Base-by-base conservation (phyloP, 2,113 vertebrate genomes). In the Lonchura striata region DNA sequence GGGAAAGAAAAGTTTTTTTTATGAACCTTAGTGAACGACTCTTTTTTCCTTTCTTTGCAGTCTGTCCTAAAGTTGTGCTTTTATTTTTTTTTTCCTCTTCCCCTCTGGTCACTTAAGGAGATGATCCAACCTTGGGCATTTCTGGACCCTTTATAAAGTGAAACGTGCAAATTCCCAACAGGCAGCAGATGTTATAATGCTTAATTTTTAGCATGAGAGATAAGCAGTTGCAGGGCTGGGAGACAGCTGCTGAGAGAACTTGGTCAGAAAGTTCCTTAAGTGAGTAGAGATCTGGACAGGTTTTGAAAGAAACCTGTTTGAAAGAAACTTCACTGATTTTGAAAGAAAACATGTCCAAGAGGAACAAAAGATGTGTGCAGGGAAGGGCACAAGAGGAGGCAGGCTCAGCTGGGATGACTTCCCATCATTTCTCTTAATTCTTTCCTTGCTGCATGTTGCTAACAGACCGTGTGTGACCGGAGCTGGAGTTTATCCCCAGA, bases 401-500 rank as follows among this genome's bases (percentile, higher is more conserved):
- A 50, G 41, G 41, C 49, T 87, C 65, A 64, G 15, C 23, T 76
- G 46, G 53, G 39, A 7, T 66, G 75, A 44, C 18, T 82, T 77
- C 41, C 46, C 33, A n/a, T 42, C 0, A 0, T 57, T 80, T 69
- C 30, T 52, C 31, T 57, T 4, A 18, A 37, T 83, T 70, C 35
- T 47, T 25, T 41, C 54, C 49, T 74, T n/a, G 3, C 24, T 53
- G 13, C 15, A 4, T 1, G 1, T 35, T 63, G 60, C 42, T 74
- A 3, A 1, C 66, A 39, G 52, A 2, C 30, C 7, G 11, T 21
- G 68, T 0, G 1, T 44, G 82, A 49, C 41, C 4, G 4, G 82
- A 52, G 27, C 66, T 57, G 79, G 46, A 88, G 52, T 56, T 35
- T 30, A 13, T n/a, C 60, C 39, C 60, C 33, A 10, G 6, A 53